Percentiles rank a stretch among this genome's conserved stretches.
phyloP scores from a whole-genome alignment of 2,113 vertebrate genomes.

The Cavia aperea region DNA sequence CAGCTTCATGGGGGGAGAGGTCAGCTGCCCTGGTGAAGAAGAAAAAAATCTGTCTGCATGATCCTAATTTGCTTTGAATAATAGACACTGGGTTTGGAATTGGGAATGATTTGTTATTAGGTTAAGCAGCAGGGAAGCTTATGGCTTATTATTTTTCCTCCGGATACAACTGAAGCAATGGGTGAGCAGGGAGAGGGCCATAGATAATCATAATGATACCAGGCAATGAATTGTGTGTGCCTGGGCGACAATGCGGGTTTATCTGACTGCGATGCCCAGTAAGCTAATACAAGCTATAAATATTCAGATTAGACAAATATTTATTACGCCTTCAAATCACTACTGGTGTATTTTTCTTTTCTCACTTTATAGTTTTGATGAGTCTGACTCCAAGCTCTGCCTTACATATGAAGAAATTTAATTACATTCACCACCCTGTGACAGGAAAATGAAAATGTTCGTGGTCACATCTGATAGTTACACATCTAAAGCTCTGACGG shows the following conservation, averaged over 20 bases:
- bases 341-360: conserved; percentile 15
- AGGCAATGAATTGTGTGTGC: conserved; percentile 35
- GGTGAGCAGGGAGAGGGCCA: conserved; percentile 55
- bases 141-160: conserved; percentile 68
- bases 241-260: conserved; percentile 18
- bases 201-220: conserved; percentile 46
- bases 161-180: conserved; percentile 51
- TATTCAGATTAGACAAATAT: conserved; percentile 58
- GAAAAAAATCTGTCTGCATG: conserved; percentile 56
- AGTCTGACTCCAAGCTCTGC: conserved; percentile 23
- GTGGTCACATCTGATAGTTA: not conserved
- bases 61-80: conserved; percentile 66
- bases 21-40: conserved; percentile 53
- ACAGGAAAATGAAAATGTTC: conserved; percentile 29
- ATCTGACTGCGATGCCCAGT: conserved; percentile 33
- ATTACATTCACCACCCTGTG: conserved; percentile 7
- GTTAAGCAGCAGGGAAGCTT: conserved; percentile 63
- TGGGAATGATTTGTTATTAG: conserved; percentile 62
- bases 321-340: conserved; percentile 41
- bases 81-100: conserved; percentile 47
- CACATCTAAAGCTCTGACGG: not conserved
- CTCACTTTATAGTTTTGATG: conserved; percentile 48
- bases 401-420: conserved; percentile 42
- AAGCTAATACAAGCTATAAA: conserved; percentile 49
- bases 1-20: conserved; percentile 49